These are phyloP conservation scores for Cantharis nigra DNA, from an alignment of 2,888 invertebrate species.

Conservation along the genomic window DNA sequence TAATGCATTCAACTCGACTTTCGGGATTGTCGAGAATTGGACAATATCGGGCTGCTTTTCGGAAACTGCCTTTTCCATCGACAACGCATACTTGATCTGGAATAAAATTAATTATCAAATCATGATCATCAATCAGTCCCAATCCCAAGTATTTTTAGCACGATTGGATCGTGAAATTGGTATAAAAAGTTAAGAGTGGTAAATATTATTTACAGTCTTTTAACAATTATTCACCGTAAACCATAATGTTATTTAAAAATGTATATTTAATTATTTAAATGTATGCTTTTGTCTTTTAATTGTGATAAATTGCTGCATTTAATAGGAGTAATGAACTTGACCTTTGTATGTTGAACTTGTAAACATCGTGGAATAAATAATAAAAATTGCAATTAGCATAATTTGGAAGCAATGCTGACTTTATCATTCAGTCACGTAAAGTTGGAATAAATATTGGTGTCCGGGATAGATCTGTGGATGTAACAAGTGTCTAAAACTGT, in stretches of 20 bases:
- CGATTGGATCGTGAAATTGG: too few relatives aligned
- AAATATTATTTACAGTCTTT: too few relatives aligned
- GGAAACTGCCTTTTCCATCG: slow-evolving; percentile 66
- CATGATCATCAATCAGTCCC: background rate
- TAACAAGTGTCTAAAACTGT: background rate
- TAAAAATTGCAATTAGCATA: background rate
- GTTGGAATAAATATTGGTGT: background rate
- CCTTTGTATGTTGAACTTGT: background rate
- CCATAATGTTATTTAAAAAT: background rate
- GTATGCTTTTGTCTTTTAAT: background rate
- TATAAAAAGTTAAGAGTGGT: too few relatives aligned
- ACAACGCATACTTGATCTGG: slow-evolving; percentile 75
- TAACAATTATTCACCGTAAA: too few relatives aligned
- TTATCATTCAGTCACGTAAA: background rate
- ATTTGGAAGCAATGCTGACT: background rate
- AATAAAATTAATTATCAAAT: slow-evolving; percentile 37
- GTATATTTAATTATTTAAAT: background rate
- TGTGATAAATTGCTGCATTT: background rate
- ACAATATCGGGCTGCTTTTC: slow-evolving; percentile 66
- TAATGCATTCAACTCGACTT: slow-evolving; percentile 70
- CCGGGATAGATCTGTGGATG: background rate
- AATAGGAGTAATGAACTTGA: background rate
- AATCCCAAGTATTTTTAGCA: too few relatives aligned
- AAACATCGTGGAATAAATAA: background rate
- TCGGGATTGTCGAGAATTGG: slow-evolving; percentile 63